Evolutionary conservation across 2,797 vertebrate species (phyloP).

Genomic region (Nyctibius grandis): DNA sequence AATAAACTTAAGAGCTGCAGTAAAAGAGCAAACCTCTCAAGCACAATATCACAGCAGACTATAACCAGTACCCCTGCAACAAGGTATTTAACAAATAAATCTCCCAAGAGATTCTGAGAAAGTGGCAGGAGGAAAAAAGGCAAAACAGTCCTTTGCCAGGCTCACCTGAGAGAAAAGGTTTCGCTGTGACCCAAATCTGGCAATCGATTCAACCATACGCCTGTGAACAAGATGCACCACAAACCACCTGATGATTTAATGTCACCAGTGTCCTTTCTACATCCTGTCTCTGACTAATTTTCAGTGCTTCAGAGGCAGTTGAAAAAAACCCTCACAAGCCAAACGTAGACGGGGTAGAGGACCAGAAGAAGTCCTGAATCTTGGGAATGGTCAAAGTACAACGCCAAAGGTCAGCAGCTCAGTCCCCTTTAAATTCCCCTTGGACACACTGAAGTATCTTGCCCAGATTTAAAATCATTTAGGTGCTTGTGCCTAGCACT

Average conservation of each 20-base stretch:
- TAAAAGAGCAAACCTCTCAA: not conserved
- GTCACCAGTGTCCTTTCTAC: slow-evolving; percentile 25
- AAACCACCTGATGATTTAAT: slow-evolving; percentile 31
- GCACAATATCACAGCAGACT: not conserved
- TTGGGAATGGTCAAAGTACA: not conserved
- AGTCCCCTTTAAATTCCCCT: not conserved
- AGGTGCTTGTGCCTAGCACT: not conserved
- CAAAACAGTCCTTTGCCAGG: not conserved
- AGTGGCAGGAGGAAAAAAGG: not conserved
- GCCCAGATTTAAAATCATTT: not conserved
- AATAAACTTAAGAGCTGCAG: not conserved
- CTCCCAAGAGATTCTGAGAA: not conserved
- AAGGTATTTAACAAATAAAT: not conserved
- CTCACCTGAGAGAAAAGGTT: not conserved
- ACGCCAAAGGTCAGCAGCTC: not conserved
- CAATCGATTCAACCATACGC: not conserved
- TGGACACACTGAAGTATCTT: not conserved
- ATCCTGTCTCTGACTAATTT: slow-evolving; percentile 42
- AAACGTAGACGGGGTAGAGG: not conserved
- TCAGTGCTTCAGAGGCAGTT: slow-evolving; percentile 10
- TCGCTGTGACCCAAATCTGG: not conserved
- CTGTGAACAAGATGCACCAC: slow-evolving; percentile 15
- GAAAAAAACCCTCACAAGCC: not conserved
- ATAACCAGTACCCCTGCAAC: not conserved
- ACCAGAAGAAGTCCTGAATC: not conserved